phyloP scores from a whole-genome alignment of 2,888 invertebrate species.

The Nasonovia ribisnigri region DNA sequence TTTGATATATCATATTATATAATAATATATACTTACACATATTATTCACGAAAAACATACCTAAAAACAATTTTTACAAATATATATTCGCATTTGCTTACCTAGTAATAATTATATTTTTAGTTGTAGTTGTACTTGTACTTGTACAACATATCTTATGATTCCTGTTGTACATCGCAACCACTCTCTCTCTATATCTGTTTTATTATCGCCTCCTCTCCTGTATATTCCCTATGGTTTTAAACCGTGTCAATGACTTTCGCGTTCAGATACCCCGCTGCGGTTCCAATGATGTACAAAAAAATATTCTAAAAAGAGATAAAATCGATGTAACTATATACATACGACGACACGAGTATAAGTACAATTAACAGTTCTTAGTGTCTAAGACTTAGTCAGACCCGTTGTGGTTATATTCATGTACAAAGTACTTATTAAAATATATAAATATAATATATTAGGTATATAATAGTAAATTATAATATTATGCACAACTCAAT shows the following conservation, averaged over 20 bases:
- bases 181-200: background rate
- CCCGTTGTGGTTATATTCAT: background rate
- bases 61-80: background rate
- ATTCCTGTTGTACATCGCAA: background rate
- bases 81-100: background rate
- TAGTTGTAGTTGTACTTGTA: background rate
- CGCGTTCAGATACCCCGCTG: conserved; percentile 47
- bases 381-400: background rate
- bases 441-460: background rate
- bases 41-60: background rate
- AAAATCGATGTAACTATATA: background rate
- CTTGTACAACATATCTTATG: background rate
- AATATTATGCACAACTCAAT: background rate
- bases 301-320: conserved; percentile 37
- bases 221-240: conserved; percentile 24
- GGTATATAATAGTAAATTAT: background rate
- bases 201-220: background rate
- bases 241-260: conserved; percentile 58
- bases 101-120: background rate
- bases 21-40: background rate
- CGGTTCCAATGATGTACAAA: conserved; percentile 7
- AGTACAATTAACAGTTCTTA: background rate
- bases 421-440: background rate
- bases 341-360: too few relatives aligned
- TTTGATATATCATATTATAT: background rate